Conservation (phyloP, 2,113 vertebrate genomes). For the Pristiophorus japonicus region DNA sequence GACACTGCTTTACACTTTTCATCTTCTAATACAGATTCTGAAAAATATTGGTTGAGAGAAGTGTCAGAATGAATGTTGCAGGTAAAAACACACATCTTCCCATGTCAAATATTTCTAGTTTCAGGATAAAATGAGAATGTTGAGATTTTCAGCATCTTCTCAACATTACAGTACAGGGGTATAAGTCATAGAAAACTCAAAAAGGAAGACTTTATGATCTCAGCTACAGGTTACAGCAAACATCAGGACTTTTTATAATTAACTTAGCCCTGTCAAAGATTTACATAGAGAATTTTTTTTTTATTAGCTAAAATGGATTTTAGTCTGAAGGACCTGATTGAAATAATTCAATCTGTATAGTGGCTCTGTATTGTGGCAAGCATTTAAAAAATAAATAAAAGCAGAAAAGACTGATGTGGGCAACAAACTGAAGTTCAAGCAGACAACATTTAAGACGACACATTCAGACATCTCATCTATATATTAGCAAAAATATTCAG, state of each 20-base stretch:
- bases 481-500: neutral
- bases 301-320: neutral
- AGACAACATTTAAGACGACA: constrained; percentile 5
- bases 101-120: neutral
- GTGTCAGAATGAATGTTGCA: constrained; percentile 9
- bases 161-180: neutral
- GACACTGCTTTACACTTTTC: constrained; percentile 56
- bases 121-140: neutral
- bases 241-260: neutral
- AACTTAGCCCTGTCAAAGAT: neutral
- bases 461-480: neutral
- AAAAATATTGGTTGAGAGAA: constrained; percentile 35
- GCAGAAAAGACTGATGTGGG: neutral
- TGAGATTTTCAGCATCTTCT: neutral
- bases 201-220: neutral
- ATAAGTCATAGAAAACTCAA: neutral
- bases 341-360: neutral
- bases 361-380: too few relatives aligned
- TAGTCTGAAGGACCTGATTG: neutral
- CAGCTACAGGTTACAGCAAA: neutral
- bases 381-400: too few relatives aligned
- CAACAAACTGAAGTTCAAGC: neutral
- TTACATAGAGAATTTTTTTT: neutral
- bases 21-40: constrained; percentile 62
- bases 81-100: neutral